Evolutionary conservation across 30 jellyfish, hydroid and myxozoan species (phyloP).

Genomic region (Hydractinia echinata): DNA sequence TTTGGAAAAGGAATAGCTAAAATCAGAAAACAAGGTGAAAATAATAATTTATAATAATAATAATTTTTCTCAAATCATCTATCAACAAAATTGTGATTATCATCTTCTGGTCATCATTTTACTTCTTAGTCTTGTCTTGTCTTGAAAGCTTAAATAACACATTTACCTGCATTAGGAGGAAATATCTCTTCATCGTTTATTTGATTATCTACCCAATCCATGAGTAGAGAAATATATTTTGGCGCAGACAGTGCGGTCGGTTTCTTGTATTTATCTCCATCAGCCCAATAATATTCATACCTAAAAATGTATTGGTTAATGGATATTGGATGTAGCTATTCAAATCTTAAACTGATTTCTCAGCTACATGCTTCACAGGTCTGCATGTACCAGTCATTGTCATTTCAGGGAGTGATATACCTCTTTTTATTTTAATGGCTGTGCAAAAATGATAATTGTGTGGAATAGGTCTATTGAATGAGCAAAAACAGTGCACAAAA

Average conservation of each 20-base stretch:
- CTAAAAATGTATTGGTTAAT: slow-evolving; percentile 15
- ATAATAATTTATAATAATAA: no score
- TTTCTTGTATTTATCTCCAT: slow-evolving; percentile 88
- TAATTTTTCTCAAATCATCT: neutral
- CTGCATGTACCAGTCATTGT: no score
- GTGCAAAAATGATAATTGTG: no score
- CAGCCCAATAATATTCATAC: slow-evolving; percentile 97
- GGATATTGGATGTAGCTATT: neutral
- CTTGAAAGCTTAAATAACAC: neutral
- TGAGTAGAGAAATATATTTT: slow-evolving; percentile 62
- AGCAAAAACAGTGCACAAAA: no score
- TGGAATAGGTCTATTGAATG: no score
- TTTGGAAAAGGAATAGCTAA: slow-evolving; percentile 90
- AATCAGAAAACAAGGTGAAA: neutral
- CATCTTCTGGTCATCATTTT: neutral
- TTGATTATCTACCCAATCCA: slow-evolving; percentile 92
- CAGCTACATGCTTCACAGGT: no score
- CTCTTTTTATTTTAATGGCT: no score
- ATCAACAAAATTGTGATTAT: neutral
- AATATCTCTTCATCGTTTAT: slow-evolving; percentile 81
- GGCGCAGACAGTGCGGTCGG: slow-evolving; percentile 98
- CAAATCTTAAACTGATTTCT: neutral
- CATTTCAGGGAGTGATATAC: no score
- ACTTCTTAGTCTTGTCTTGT: neutral
- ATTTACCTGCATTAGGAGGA: slow-evolving; percentile 89